These are phyloP conservation scores for Pangasius krempfi DNA, from an alignment of 2,797 vertebrate species.

Conservation along the genomic window DNA sequence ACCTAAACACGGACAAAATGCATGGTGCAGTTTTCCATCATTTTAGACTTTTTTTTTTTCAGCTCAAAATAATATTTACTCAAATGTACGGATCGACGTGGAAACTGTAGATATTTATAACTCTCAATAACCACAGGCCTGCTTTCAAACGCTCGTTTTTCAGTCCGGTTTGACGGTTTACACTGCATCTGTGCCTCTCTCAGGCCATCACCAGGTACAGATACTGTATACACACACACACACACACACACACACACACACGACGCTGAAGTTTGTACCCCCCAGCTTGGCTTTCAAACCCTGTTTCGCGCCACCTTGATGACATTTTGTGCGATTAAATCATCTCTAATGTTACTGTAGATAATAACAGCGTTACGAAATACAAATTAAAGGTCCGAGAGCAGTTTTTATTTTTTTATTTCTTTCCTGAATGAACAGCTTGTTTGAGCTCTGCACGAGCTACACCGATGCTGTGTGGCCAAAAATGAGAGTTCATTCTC, in stretches of 20 bases:
- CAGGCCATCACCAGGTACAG: conserved; percentile 42
- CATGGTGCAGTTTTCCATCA: conserved; percentile 37
- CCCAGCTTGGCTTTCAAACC: conserved; percentile 1
- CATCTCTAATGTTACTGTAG: conserved; percentile 10
- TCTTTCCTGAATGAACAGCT: neutral
- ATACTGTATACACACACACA: conserved; percentile 39
- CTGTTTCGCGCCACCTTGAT: neutral
- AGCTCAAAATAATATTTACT: conserved; percentile 25
- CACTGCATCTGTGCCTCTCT: conserved; percentile 51
- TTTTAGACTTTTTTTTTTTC: neutral
- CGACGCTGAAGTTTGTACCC: neutral
- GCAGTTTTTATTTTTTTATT: neutral
- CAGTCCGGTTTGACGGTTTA: conserved; percentile 33
- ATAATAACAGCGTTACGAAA: neutral
- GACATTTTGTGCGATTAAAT: conserved; percentile 5
- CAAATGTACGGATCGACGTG: conserved; percentile 10
- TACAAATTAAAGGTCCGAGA: neutral
- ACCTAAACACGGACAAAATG: conserved; percentile 41
- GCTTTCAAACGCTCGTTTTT: conserved; percentile 30
- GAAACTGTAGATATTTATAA: conserved; percentile 48
- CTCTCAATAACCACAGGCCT: conserved; percentile 38
- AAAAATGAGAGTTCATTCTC: neutral
- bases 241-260: neutral
- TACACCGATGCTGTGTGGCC: neutral
- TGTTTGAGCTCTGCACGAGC: neutral